A percentile compares a stretch with the other conserved stretches of the same genome.
These are phyloP conservation scores for Himalopsyche japonica DNA, from an alignment of 2,888 invertebrate genomes.

Conservation along the genomic window DNA sequence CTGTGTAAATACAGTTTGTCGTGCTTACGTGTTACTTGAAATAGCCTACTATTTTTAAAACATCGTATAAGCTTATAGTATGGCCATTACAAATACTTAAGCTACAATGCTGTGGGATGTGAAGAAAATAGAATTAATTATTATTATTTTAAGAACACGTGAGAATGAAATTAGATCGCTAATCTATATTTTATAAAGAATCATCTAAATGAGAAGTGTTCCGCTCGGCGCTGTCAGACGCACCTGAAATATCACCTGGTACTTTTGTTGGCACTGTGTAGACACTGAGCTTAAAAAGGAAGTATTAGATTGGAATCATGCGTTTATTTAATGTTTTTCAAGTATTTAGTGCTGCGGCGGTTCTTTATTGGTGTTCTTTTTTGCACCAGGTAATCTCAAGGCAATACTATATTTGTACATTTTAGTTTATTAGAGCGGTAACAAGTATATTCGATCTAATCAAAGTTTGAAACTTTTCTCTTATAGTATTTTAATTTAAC, in stretches of 20 bases:
- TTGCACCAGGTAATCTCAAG: no score
- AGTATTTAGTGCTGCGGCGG: neutral
- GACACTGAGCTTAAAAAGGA: neutral
- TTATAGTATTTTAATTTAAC: no score
- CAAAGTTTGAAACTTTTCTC: no score
- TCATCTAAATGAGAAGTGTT: neutral
- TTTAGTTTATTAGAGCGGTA: no score
- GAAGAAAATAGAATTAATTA: neutral
- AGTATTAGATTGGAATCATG: neutral
- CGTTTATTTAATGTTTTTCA: neutral
- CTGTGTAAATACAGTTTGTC: no score
- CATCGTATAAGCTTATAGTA: no score
- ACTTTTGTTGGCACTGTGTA: neutral
- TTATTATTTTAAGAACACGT: neutral
- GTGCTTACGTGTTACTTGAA: no score
- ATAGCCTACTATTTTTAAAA: no score
- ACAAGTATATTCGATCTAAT: no score
- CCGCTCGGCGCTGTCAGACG: neutral
- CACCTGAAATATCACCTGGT: constrained; percentile 3
- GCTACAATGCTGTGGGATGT: no score
- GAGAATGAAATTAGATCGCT: neutral
- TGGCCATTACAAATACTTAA: no score
- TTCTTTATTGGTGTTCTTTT: neutral
- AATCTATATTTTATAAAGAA: neutral
- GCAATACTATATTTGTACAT: no score